A percentile compares a stretch with the other conserved stretches of the same genome.
These are phyloP conservation scores for Salvelinus namaycush DNA, from an alignment of 2,113 vertebrate species.

Conservation along the genomic window DNA sequence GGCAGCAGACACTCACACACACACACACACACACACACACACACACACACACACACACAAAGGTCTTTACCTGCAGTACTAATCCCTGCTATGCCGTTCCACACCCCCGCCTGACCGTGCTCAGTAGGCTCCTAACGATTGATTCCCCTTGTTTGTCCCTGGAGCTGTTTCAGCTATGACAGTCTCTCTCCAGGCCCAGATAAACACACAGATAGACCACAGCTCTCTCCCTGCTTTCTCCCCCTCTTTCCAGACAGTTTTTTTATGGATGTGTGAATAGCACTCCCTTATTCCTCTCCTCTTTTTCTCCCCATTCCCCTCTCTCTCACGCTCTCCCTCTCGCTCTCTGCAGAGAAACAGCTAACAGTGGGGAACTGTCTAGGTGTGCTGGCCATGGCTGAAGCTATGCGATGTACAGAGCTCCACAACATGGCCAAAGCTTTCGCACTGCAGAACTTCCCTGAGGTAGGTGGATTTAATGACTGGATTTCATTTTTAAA, in stretches of 20 bases:
- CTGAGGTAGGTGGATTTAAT: conserved; percentile 73
- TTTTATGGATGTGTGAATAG: conserved; percentile 53
- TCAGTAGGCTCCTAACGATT: conserved; percentile 54
- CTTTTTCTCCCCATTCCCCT: background rate
- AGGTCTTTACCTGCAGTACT: conserved; percentile 59
- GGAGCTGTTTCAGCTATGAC: conserved; percentile 67
- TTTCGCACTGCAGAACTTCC: conserved; percentile 96
- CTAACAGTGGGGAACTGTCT: conserved; percentile 96
- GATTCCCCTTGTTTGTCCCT: conserved; percentile 69
- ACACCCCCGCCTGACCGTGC: conserved; percentile 35
- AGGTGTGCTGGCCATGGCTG: conserved; percentile 97
- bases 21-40: too few species aligned
- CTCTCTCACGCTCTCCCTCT: background rate
- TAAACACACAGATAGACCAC: conserved; percentile 46
- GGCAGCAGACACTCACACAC: background rate
- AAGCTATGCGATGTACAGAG: conserved; percentile 95
- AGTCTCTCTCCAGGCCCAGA: conserved; percentile 53
- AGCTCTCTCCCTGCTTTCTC: conserved; percentile 21
- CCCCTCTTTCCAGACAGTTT: conserved; percentile 24
- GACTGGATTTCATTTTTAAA: too few species aligned
- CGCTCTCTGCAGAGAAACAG: conserved; percentile 85
- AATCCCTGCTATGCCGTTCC: conserved; percentile 52
- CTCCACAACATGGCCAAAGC: conserved; percentile 98
- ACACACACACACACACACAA: too few species aligned
- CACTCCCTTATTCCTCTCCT: conserved; percentile 11